phyloP scores from a whole-genome alignment of 2,888 invertebrate genomes.

The Eupeodes latifasciatus region DNA sequence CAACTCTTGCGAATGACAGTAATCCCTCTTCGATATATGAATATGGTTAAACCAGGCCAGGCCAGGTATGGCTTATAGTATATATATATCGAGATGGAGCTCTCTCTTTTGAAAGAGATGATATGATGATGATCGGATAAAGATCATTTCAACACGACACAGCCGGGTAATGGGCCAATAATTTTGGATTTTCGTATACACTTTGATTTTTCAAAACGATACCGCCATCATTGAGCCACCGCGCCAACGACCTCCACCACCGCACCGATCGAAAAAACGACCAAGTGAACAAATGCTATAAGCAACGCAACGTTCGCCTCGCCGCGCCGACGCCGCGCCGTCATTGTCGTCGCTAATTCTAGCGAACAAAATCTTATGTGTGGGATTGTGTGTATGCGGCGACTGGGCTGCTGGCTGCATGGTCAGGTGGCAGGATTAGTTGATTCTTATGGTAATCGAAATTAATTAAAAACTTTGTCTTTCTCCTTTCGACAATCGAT shows the following conservation, averaged over 20 bases:
- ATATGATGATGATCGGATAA: constrained; percentile 66
- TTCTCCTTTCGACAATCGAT: constrained; percentile 48
- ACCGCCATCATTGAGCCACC: constrained; percentile 12
- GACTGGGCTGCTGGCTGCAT: not conserved
- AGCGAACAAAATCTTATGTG: constrained; percentile 46
- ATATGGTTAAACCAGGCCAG: not conserved
- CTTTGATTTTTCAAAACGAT: constrained; percentile 60
- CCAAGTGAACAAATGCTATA: not conserved
- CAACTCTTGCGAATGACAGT: constrained; percentile 73
- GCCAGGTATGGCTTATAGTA: not conserved
- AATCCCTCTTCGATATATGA: constrained; percentile 36
- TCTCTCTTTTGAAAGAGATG: constrained; percentile 18
- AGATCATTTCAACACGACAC: constrained; percentile 73
- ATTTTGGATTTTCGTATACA: constrained; percentile 69
- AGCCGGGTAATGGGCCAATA: constrained; percentile 71
- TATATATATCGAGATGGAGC: constrained; percentile 2
- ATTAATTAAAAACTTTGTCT: constrained; percentile 73
- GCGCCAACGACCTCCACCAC: too few relatives aligned
- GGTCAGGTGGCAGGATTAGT: constrained; percentile 74
- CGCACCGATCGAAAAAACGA: not conserved
- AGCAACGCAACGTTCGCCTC: not conserved
- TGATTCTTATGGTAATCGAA: constrained; percentile 74
- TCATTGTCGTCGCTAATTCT: constrained; percentile 8
- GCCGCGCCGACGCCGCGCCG: too few relatives aligned
- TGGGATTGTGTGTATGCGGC: constrained; percentile 43